Evolutionary conservation across 2,888 invertebrate genomes (phyloP).

Genomic region (Hyposoter dolosus): DNA sequence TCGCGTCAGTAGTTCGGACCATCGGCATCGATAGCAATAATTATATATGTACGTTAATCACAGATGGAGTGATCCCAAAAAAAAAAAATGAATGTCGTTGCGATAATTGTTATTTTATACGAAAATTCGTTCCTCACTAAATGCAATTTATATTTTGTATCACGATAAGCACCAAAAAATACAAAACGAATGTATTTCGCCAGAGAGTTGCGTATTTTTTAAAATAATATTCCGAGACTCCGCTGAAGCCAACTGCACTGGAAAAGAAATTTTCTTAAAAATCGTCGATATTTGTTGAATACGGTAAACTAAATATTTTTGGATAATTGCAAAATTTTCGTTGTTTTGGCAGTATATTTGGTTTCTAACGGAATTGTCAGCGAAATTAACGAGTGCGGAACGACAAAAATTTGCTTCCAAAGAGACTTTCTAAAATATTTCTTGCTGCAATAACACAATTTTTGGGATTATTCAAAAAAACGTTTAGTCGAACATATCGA

Average conservation of each 20-base stretch:
- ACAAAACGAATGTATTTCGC: slow-evolving; percentile 26
- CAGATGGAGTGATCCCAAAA: not conserved
- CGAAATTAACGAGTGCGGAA: too few relatives aligned
- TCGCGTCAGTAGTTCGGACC: not conserved
- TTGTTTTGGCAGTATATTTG: too few relatives aligned
- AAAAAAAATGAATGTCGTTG: slow-evolving; percentile 18
- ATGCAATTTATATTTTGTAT: slow-evolving; percentile 58
- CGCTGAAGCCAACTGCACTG: not conserved
- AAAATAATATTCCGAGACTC: not conserved
- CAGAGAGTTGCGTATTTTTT: not conserved
- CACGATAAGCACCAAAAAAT: slow-evolving; percentile 35
- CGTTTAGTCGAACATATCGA: too few relatives aligned
- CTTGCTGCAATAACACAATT: too few relatives aligned
- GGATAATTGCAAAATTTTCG: too few relatives aligned
- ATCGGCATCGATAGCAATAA: not conserved
- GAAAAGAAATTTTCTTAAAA: too few relatives aligned
- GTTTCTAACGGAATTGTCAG: too few relatives aligned
- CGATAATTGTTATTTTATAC: slow-evolving; percentile 57
- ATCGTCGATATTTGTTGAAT: too few relatives aligned
- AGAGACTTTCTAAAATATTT: too few relatives aligned
- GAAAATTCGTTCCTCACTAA: slow-evolving; percentile 15
- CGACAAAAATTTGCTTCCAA: too few relatives aligned
- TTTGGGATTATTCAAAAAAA: too few relatives aligned
- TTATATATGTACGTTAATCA: not conserved
- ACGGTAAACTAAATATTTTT: too few relatives aligned